phyloP scores from a whole-genome alignment of 2,113 vertebrate species.

The Salvator merianae region DNA sequence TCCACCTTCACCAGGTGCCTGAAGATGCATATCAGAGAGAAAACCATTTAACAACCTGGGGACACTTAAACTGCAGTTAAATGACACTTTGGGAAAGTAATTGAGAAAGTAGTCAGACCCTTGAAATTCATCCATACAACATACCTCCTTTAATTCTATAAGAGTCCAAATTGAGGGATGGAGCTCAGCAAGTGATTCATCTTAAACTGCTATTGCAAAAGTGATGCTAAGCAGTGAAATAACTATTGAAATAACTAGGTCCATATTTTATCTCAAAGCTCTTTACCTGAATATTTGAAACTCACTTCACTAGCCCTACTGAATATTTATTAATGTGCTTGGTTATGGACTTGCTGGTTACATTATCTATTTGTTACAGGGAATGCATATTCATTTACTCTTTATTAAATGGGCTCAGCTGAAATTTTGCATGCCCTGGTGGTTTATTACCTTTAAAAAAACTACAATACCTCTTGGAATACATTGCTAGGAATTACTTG shows the following conservation, averaged over 20 bases:
- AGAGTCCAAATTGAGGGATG: not conserved
- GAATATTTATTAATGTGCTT: slow-evolving; percentile 11
- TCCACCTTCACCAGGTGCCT: too few species aligned
- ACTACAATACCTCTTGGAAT: not conserved
- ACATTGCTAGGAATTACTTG: not conserved
- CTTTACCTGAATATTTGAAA: not conserved
- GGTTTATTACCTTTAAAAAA: not conserved
- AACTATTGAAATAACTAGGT: not conserved
- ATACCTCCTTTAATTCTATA: not conserved
- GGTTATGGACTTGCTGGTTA: not conserved
- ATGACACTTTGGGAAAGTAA: too few species aligned
- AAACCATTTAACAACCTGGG: too few species aligned
- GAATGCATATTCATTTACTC: not conserved
- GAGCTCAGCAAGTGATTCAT: not conserved
- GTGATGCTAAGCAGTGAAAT: not conserved
- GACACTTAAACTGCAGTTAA: too few species aligned
- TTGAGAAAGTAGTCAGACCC: not conserved
- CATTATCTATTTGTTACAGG: slow-evolving; percentile 17
- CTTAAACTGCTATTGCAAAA: not conserved
- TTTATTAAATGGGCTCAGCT: slow-evolving; percentile 13
- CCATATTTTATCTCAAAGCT: slow-evolving; percentile 11
- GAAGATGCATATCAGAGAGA: too few species aligned
- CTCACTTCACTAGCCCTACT: not conserved
- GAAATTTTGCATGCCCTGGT: not conserved
- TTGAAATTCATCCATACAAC: not conserved